Percentiles rank a stretch among this genome's conserved stretches.
Conservation (phyloP, 2,113 vertebrate genomes). For the Shinisaurus crocodilurus region DNA sequence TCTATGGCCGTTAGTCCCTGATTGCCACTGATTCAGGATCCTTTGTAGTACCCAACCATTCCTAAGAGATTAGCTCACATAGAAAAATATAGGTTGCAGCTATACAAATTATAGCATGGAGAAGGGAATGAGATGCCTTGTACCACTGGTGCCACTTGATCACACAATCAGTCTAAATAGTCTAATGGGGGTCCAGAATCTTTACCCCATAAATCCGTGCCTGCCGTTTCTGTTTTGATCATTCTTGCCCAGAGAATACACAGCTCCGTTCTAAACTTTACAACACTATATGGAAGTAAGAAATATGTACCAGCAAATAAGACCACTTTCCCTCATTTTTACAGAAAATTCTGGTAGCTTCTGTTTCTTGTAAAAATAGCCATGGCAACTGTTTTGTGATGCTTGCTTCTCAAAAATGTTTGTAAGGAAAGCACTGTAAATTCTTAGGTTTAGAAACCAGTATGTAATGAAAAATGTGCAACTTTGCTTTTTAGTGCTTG, state of each 20-base stretch:
- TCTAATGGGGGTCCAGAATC: background rate
- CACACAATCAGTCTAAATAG: background rate
- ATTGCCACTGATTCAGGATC: too few relatives aligned
- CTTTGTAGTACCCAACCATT: background rate
- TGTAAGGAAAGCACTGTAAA: background rate
- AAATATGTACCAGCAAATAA: background rate
- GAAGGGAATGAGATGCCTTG: background rate
- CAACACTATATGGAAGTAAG: background rate
- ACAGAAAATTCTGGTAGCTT: background rate
- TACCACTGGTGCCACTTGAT: background rate
- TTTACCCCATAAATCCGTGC: background rate
- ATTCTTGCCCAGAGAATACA: background rate
- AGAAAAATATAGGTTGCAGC: background rate
- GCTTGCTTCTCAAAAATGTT: background rate
- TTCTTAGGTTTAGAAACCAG: background rate
- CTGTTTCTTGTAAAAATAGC: background rate
- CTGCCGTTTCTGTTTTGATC: background rate
- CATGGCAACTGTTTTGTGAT: background rate
- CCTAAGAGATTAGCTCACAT: background rate
- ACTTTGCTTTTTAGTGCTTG: slow-evolving; percentile 11
- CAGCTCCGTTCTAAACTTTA: background rate
- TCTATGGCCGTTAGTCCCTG: background rate
- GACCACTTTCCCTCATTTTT: background rate
- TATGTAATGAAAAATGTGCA: background rate
- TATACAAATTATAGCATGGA: background rate